Conservation (phyloP, 2,113 vertebrate genomes). For the Heteronetta atricapilla region DNA sequence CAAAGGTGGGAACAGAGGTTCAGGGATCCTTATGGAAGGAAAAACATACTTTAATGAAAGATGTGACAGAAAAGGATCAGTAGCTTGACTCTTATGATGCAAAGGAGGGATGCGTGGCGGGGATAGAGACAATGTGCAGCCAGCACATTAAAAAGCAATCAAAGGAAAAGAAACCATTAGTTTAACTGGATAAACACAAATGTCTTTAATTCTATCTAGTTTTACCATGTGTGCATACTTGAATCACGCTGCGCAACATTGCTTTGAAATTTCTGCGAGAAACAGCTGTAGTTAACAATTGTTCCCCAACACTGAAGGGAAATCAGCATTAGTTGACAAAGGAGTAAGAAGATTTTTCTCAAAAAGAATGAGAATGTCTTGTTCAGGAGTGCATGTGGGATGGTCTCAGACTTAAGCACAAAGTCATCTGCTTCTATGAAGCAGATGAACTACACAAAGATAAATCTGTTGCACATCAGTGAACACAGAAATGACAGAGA, state of each 20-base stretch:
- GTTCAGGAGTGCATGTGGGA: not conserved
- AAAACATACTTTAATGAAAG: not conserved
- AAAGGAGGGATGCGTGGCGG: not conserved
- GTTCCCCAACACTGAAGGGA: not conserved
- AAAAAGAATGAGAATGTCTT: not conserved
- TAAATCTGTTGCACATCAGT: conserved; percentile 28
- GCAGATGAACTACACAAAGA: not conserved
- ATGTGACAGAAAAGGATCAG: not conserved
- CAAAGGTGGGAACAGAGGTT: not conserved
- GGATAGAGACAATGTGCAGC: not conserved
- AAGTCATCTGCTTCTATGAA: not conserved
- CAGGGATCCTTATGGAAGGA: not conserved
- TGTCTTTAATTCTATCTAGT: conserved; percentile 6
- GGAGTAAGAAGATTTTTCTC: not conserved
- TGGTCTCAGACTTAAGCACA: not conserved
- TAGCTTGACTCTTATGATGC: not conserved
- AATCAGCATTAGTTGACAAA: not conserved
- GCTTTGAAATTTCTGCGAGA: not conserved
- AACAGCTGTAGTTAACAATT: not conserved
- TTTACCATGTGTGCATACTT: not conserved
- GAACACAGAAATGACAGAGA: not conserved
- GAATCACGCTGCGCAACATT: not conserved
- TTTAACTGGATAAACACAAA: conserved; percentile 14
- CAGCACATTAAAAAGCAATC: not conserved
- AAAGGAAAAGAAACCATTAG: conserved; percentile 1